Percentiles rank a stretch among this genome's conserved stretches.
Conservation (phyloP, 2,113 vertebrate species). For the Tylochromis polylepis region DNA sequence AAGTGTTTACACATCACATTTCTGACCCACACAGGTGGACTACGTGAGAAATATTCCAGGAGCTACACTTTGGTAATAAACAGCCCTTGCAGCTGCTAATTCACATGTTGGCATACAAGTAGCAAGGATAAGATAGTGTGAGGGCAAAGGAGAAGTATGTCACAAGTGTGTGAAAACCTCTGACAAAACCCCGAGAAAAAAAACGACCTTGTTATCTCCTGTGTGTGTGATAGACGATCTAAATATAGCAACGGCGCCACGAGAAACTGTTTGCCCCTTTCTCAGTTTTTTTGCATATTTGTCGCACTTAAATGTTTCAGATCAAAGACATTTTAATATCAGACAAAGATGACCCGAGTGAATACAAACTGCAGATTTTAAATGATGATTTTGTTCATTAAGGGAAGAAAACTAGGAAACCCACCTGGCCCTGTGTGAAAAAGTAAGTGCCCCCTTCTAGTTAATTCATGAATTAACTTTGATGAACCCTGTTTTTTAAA, state of each 20-base stretch:
- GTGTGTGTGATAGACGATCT: neutral
- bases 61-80: neutral
- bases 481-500: neutral
- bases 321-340: accelerated
- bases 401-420: accelerated
- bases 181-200: neutral
- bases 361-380: neutral
- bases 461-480: neutral
- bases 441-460: neutral
- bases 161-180: neutral
- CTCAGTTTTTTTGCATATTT: neutral
- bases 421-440: neutral
- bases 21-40: accelerated
- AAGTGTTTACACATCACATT: neutral
- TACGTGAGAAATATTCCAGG: neutral
- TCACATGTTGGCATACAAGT: neutral
- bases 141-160: neutral
- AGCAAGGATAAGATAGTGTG: neutral
- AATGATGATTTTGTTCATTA: neutral
- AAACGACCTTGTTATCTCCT: neutral
- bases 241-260: neutral
- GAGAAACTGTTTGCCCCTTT: accelerated
- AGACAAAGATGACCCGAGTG: accelerated
- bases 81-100: neutral
- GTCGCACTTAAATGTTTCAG: neutral